These are phyloP conservation scores for Pemphredon lugubris DNA, from an alignment of 2,888 invertebrate genomes.

Conservation along the genomic window DNA sequence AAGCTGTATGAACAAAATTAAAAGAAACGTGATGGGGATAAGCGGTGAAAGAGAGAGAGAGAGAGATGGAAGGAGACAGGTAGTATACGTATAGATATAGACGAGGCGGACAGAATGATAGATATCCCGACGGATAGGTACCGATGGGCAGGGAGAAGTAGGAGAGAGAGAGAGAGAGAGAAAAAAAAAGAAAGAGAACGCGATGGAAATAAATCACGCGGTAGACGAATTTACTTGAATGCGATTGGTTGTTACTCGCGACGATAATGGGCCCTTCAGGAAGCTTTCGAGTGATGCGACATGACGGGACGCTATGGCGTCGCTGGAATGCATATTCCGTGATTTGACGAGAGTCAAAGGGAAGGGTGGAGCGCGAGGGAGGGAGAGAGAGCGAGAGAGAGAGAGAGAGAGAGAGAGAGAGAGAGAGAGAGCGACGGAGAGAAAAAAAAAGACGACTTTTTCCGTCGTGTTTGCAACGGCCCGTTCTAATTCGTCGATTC, in stretches of 20 bases:
- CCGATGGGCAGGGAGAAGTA: background rate
- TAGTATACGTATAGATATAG: too few species aligned
- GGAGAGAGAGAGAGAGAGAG: constrained; percentile 2
- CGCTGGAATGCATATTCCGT: constrained; percentile 19
- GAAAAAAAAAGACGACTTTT: constrained; percentile 23
- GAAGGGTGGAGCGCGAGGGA: background rate
- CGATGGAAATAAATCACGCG: constrained; percentile 51
- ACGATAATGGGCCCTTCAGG: constrained; percentile 51
- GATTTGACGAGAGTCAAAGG: constrained; percentile 26
- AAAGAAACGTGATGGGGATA: constrained; percentile 36
- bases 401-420: background rate
- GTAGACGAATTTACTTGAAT: constrained; percentile 60
- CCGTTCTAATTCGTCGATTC: constrained; percentile 63
- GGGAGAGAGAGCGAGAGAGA: background rate
- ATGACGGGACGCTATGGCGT: constrained; percentile 26
- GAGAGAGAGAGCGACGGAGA: constrained; percentile 1
- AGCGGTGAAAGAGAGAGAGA: constrained; percentile 21
- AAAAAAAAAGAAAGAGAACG: background rate
- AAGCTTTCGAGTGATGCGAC: too few species aligned
- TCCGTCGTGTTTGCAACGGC: constrained; percentile 33
- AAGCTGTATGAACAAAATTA: constrained; percentile 47
- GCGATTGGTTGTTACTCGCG: constrained; percentile 48
- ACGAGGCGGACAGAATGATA: constrained; percentile 51
- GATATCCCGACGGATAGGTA: constrained; percentile 40
- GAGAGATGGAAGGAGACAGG: background rate